phyloP scores from a whole-genome alignment of 2,888 invertebrate genomes.

The Plebejus melissa region DNA sequence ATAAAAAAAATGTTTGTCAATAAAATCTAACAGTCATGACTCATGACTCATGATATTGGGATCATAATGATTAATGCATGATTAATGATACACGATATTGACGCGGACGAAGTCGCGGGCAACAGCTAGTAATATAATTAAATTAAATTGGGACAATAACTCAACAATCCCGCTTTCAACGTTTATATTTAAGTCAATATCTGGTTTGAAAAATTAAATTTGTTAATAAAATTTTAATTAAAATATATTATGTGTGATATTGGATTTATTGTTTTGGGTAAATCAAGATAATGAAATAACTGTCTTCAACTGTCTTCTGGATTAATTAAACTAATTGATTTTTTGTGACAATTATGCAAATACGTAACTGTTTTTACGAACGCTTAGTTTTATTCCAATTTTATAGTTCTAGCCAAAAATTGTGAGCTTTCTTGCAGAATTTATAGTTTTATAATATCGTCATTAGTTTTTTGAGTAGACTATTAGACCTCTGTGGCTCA shows the following conservation, averaged over 20 bases:
- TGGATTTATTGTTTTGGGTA: constrained; percentile 6
- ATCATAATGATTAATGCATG: no score
- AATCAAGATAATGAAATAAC: constrained; percentile 12
- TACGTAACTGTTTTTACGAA: background rate
- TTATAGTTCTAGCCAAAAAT: background rate
- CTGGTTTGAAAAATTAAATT: background rate
- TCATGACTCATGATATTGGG: no score
- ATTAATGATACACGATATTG: no score
- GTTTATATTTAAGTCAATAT: background rate
- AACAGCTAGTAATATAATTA: background rate
- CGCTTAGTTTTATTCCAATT: background rate
- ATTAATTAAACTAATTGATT: constrained; percentile 3
- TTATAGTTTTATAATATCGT: background rate
- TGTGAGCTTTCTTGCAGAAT: background rate
- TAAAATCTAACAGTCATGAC: no score
- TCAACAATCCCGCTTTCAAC: background rate
- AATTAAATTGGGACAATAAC: background rate
- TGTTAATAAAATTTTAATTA: constrained; percentile 12
- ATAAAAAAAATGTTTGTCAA: no score
- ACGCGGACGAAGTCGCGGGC: no score
- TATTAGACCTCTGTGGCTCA: no score
- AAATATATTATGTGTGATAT: background rate
- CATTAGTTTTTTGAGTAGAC: no score
- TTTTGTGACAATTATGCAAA: background rate
- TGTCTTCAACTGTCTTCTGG: background rate